Conservation (phyloP, 2,888 invertebrate genomes). For the Catotricha subobsoleta region DNA sequence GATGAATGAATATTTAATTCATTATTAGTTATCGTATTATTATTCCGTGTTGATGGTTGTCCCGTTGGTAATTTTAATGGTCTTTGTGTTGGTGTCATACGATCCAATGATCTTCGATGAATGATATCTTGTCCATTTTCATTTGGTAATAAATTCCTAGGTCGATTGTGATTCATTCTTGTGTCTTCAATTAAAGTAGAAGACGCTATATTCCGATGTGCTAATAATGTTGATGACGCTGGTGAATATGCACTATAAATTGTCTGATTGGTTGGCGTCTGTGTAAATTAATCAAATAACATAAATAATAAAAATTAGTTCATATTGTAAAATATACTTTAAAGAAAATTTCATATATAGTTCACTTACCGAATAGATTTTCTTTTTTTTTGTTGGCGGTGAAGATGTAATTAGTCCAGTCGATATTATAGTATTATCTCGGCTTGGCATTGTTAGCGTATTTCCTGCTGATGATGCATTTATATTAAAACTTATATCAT, state of each 20-base stretch:
- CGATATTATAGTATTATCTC: neutral
- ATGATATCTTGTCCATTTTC: constrained; percentile 1
- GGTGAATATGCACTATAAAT: neutral
- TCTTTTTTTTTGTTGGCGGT: constrained; percentile 2
- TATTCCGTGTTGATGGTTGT: too few species aligned
- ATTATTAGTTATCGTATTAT: too few species aligned
- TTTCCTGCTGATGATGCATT: neutral
- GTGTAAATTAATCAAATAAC: neutral
- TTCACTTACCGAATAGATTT: neutral
- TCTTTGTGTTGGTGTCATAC: too few species aligned
- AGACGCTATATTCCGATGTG: neutral
- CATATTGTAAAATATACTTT: neutral
- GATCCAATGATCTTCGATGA: too few species aligned
- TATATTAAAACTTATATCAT: neutral
- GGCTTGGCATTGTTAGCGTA: neutral
- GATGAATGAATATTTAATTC: neutral
- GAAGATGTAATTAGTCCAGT: neutral
- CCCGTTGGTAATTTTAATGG: too few species aligned
- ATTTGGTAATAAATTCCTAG: neutral
- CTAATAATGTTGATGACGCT: neutral
- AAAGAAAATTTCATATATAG: neutral
- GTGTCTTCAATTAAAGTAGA: constrained; percentile 1
- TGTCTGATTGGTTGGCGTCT: neutral
- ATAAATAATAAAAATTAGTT: neutral
- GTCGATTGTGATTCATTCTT: neutral